A percentile compares a stretch with the other conserved stretches of the same genome.
Evolutionary conservation across 2,888 invertebrate species (phyloP).

Genomic region (Acleris emargana): DNA sequence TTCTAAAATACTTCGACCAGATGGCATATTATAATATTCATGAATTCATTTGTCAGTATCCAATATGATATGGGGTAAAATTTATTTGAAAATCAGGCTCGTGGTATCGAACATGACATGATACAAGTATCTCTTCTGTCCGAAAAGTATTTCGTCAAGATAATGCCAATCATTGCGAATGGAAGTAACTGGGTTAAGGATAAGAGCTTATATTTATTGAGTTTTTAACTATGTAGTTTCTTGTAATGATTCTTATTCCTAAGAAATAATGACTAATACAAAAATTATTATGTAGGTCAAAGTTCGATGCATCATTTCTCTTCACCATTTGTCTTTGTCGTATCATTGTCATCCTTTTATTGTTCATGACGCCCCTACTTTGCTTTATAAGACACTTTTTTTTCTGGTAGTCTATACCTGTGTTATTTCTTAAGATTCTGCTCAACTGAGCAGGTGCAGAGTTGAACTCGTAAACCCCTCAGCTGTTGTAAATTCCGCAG

Average conservation of each 20-base stretch:
- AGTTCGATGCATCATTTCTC: too few species aligned
- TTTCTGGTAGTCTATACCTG: neutral
- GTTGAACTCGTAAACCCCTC: neutral
- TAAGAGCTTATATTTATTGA: conserved; percentile 11
- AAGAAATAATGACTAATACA: too few species aligned
- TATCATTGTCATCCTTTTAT: too few species aligned
- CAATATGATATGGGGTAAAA: too few species aligned
- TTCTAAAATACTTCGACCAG: neutral
- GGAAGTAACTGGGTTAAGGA: conserved; percentile 17
- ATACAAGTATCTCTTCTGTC: conserved; percentile 1
- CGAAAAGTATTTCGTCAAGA: conserved; percentile 6
- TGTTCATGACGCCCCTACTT: too few species aligned
- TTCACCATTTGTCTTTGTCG: too few species aligned
- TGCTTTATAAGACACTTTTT: too few species aligned
- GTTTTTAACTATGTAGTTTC: neutral
- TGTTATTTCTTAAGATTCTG: neutral
- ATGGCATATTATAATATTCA: conserved; percentile 5
- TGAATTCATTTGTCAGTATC: too few species aligned
- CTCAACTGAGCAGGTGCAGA: neutral
- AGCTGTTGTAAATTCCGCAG: neutral
- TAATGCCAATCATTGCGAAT: conserved; percentile 30
- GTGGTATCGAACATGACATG: too few species aligned
- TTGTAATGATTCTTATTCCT: too few species aligned
- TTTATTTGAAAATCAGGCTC: too few species aligned
- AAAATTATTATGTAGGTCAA: too few species aligned